These are phyloP conservation scores for Umimayanthus kanabou DNA, from an alignment of 92 coral and sea anemone species.

Conservation along the genomic window DNA sequence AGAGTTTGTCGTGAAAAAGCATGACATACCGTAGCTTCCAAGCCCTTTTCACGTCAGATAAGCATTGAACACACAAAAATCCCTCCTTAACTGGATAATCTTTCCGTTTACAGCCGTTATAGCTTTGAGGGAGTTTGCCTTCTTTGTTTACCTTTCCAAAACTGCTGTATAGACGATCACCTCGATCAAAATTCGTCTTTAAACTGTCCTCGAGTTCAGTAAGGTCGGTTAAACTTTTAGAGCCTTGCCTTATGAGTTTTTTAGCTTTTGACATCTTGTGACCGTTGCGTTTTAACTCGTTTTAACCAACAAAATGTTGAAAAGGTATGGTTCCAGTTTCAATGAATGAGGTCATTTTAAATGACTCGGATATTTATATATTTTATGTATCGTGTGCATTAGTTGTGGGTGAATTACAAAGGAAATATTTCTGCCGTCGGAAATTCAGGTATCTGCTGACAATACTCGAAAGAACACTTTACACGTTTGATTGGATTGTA, in stretches of 20 bases:
- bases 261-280: neutral
- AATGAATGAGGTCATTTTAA: too few relatives aligned
- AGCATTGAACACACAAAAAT: neutral
- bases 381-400: too few relatives aligned
- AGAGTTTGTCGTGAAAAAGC: neutral
- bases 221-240: neutral
- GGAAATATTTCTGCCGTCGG: too few relatives aligned
- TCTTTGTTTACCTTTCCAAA: neutral
- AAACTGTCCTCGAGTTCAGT: neutral
- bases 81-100: neutral
- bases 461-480: neutral
- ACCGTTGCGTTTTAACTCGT: too few relatives aligned
- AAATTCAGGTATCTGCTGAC: neutral
- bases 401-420: too few relatives aligned
- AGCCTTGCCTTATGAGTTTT: neutral
- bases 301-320: too few relatives aligned
- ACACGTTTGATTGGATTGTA: neutral
- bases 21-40: neutral
- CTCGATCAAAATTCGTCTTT: neutral
- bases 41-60: neutral
- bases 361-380: too few relatives aligned
- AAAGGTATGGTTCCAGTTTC: too few relatives aligned
- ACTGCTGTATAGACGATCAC: neutral
- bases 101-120: neutral
- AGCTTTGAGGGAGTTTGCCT: neutral